Evolutionary conservation across 2,113 vertebrate species (phyloP).

Genomic region (Machaerirhynchus nigripectus): DNA sequence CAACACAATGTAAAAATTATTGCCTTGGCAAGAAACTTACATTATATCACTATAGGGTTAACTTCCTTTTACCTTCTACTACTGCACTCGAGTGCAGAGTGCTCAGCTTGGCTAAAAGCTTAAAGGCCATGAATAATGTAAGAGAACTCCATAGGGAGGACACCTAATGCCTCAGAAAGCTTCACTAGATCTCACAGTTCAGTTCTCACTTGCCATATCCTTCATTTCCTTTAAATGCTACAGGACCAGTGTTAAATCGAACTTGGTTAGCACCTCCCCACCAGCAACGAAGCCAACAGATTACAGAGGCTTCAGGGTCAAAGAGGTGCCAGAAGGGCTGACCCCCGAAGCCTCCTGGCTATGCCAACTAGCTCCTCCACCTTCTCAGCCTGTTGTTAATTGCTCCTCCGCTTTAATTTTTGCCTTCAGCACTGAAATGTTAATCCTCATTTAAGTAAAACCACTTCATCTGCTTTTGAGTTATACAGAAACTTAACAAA

Average conservation of each 20-base stretch:
- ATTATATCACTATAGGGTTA: background rate
- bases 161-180: slow-evolving; percentile 38
- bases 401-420: background rate
- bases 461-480: background rate
- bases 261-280: background rate
- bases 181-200: background rate
- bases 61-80: background rate
- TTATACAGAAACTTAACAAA: background rate
- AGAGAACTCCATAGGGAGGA: background rate
- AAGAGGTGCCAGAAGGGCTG: background rate
- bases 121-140: slow-evolving; percentile 60
- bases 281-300: background rate
- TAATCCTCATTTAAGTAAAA: background rate
- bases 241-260: background rate
- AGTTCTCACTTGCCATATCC: background rate
- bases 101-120: slow-evolving; percentile 25
- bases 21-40: background rate
- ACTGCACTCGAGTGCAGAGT: background rate
- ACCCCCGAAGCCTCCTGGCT: background rate
- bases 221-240: slow-evolving; percentile 22
- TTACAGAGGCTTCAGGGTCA: background rate
- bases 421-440: background rate
- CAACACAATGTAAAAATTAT: background rate
- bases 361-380: background rate
- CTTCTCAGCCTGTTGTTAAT: background rate